Evolutionary conservation across 2,797 vertebrate genomes (phyloP).

Genomic region (Saxicola maurus): DNA sequence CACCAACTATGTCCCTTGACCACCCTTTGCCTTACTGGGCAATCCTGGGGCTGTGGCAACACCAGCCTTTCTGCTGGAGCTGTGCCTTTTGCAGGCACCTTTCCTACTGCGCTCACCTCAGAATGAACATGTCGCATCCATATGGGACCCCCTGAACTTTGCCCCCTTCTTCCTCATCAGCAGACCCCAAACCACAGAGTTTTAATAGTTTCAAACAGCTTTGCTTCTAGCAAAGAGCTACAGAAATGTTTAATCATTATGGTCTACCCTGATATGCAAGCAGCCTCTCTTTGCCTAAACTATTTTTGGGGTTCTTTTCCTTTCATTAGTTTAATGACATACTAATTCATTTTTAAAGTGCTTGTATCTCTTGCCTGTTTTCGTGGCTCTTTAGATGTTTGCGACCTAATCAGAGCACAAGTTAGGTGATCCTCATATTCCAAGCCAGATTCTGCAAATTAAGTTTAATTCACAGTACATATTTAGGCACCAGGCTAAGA

Average conservation of each 20-base stretch:
- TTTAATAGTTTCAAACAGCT: neutral
- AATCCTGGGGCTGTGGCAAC: neutral
- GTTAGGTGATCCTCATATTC: neutral
- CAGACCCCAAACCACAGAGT: neutral
- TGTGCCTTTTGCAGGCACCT: neutral
- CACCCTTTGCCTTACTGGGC: neutral
- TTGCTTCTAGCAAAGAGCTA: neutral
- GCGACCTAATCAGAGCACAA: neutral
- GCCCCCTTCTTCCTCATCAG: neutral
- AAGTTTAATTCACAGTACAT: neutral
- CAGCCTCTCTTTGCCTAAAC: neutral
- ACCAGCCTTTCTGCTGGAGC: neutral
- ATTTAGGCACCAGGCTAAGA: neutral
- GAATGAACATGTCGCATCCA: neutral
- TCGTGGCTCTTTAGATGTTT: neutral
- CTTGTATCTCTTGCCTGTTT: neutral
- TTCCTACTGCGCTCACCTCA: neutral
- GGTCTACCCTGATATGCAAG: neutral
- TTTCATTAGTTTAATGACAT: neutral
- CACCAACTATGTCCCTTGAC: neutral
- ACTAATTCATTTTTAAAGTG: neutral
- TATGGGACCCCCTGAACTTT: rapidly evolving
- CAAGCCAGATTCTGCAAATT: neutral
- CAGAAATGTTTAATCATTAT: neutral
- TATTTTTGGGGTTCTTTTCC: neutral